Base-by-base conservation (phyloP, 2,797 vertebrate species). In the Enteromius mattozi region DNA sequence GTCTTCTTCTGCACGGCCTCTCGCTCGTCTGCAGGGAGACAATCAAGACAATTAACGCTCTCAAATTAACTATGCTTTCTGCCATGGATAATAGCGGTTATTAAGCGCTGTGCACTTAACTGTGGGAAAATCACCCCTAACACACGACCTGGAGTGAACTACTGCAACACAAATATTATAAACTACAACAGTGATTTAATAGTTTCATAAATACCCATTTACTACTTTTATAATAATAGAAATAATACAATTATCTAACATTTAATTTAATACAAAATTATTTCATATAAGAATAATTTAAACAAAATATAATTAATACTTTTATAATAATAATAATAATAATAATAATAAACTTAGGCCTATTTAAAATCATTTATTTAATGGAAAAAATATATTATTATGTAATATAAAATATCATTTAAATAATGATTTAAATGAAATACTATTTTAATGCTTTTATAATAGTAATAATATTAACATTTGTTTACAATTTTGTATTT, bases 1-100 rank as follows among this genome's bases (percentile, higher is more conserved):
- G 97, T 97, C 91, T 97, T 97, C 93, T 97, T 97, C 91, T 97
- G 96, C 88, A 97, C 96, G 0, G 96, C 96, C 90, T 97, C 96
- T 49, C 96, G 96, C 80, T 97, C 96, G 93, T 97, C 96, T 97
- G 88, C 59, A 83, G 84, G 77, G 79, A 1, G 19, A 65, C 49
- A 10, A 35, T 1, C 27, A 6, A 19, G 24, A 68, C 24, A 4
- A 5, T n/a, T 24, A 14, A 9, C 21, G 8, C 54, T 54, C 19
- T 7, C 6, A 54, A 56, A 56, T n/a, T 3, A 56, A 56, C 35
- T 70, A 3, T 8, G 13, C 12, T 42, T 42, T 69, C n/a, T 70
- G 42, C 21, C 37, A 70, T 1, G 30, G 17, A 21, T 68, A 21
- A 35, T 9, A 19, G 8, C 16, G 0, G 21, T 69, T 6, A 69